A percentile compares a stretch with the other conserved stretches of the same genome.
Conservation (phyloP, 1,140 invertebrate genomes). For the Tetragnatha versicolor region DNA sequence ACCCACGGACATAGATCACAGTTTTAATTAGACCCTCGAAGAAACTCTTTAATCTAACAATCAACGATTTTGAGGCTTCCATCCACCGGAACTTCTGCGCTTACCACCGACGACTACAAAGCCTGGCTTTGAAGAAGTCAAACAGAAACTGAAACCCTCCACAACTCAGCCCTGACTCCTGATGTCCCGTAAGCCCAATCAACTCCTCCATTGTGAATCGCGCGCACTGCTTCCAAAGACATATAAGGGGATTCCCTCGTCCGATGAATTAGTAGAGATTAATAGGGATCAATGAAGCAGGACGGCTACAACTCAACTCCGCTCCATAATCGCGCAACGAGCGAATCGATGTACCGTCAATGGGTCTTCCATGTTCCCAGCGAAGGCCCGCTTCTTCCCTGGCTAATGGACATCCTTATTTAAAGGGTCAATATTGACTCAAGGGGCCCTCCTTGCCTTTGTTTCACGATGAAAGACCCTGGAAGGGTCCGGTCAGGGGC, state of each 20-base stretch:
- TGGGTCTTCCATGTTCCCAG: conserved; percentile 26
- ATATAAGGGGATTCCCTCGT: neutral
- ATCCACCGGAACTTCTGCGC: too few relatives aligned
- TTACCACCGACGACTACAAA: too few relatives aligned
- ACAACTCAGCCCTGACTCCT: too few relatives aligned
- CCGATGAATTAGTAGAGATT: conserved; percentile 4
- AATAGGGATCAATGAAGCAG: conserved; percentile 14
- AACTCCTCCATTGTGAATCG: too few relatives aligned
- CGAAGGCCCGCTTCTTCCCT: neutral
- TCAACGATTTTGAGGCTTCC: too few relatives aligned
- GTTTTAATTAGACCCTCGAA: too few relatives aligned
- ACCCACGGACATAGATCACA: too few relatives aligned
- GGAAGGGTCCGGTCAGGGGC: too few relatives aligned
- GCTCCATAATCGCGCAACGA: conserved; percentile 16
- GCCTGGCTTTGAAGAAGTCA: too few relatives aligned
- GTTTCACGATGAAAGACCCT: conserved; percentile 19
- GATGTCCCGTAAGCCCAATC: too few relatives aligned
- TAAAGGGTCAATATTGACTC: conserved; percentile 44
- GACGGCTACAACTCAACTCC: conserved; percentile 2
- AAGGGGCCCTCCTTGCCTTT: neutral
- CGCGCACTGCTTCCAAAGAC: neutral
- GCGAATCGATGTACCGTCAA: conserved; percentile 27
- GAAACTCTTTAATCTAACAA: too few relatives aligned
- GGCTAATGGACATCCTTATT: conserved; percentile 41
- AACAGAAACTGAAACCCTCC: too few relatives aligned